A percentile compares a stretch with the other conserved stretches of the same genome.
Conservation (phyloP, 2,113 vertebrate genomes). For the Sander vitreus region DNA sequence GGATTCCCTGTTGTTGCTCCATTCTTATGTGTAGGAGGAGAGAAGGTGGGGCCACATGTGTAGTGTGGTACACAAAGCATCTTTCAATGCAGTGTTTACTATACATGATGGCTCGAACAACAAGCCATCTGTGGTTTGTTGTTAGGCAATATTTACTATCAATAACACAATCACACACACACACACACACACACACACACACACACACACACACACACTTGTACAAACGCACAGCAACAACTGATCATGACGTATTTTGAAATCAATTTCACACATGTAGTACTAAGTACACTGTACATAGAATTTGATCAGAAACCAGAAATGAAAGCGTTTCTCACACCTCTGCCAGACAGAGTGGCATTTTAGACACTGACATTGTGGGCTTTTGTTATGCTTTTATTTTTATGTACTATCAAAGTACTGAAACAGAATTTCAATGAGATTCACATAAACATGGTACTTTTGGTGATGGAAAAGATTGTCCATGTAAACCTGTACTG, state of each 20-base stretch:
- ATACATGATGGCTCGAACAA: slow-evolving; percentile 5
- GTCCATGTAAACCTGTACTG: too few relatives aligned
- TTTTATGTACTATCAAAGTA: background rate
- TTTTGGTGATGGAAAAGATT: background rate
- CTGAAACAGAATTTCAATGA: background rate
- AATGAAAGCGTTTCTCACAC: background rate
- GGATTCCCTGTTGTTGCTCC: slow-evolving; percentile 63
- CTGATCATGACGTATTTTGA: background rate
- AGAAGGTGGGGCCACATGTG: slow-evolving; percentile 39
- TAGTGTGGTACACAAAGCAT: slow-evolving; percentile 62
- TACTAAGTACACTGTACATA: too few relatives aligned
- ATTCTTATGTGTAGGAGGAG: slow-evolving; percentile 47
- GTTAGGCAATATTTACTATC: slow-evolving; percentile 2
- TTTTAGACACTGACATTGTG: background rate
- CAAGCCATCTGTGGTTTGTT: slow-evolving; percentile 22
- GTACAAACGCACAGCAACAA: background rate
- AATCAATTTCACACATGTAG: background rate
- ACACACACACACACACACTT: too few relatives aligned
- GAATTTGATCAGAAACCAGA: background rate
- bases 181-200: too few relatives aligned
- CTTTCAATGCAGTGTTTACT: slow-evolving; percentile 10
- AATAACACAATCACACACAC: too few relatives aligned
- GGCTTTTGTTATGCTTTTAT: background rate
- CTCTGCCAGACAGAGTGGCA: background rate
- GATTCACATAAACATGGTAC: background rate